Percentiles rank a stretch among this genome's conserved stretches.
Evolutionary conservation across 1,140 invertebrate species (phyloP).

Genomic region (Agrilus planipennis): DNA sequence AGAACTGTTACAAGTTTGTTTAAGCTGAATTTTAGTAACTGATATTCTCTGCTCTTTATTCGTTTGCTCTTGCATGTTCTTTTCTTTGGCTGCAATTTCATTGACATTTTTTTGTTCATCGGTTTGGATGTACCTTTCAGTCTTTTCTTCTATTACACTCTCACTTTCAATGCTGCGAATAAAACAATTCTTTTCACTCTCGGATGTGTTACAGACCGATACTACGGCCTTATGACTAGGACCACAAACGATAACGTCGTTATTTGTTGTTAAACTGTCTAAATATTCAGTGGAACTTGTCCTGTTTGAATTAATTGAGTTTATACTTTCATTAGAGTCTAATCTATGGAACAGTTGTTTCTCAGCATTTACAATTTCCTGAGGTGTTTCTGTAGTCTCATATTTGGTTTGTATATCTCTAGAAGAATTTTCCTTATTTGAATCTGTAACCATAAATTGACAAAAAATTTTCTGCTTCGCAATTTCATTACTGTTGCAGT

Average conservation of each 20-base stretch:
- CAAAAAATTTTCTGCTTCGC: constrained; percentile 1
- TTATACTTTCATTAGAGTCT: constrained; percentile 44
- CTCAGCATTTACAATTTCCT: constrained; percentile 3
- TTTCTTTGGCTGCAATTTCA: not conserved
- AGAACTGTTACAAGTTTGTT: constrained; percentile 22
- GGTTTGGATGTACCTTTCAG: constrained; percentile 1
- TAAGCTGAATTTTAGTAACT: constrained; percentile 29
- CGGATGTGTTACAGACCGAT: constrained; percentile 11
- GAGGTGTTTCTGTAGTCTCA: constrained; percentile 3
- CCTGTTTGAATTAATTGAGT: constrained; percentile 11
- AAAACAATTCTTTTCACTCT: too few relatives aligned
- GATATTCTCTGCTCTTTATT: constrained; percentile 22
- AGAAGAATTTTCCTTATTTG: not conserved
- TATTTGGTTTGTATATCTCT: not conserved
- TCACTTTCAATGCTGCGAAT: too few relatives aligned
- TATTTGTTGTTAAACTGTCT: constrained; percentile 5
- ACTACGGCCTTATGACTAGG: constrained; percentile 32
- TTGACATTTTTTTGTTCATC: not conserved
- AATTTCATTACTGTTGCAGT: not conserved
- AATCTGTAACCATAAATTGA: too few relatives aligned
- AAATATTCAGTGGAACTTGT: constrained; percentile 6
- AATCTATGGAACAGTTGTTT: constrained; percentile 34
- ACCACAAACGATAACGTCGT: constrained; percentile 28
- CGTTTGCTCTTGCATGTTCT: not conserved
- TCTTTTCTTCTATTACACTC: not conserved